phyloP scores from a whole-genome alignment of 1,140 invertebrate species.

The Calosoma granatense region DNA sequence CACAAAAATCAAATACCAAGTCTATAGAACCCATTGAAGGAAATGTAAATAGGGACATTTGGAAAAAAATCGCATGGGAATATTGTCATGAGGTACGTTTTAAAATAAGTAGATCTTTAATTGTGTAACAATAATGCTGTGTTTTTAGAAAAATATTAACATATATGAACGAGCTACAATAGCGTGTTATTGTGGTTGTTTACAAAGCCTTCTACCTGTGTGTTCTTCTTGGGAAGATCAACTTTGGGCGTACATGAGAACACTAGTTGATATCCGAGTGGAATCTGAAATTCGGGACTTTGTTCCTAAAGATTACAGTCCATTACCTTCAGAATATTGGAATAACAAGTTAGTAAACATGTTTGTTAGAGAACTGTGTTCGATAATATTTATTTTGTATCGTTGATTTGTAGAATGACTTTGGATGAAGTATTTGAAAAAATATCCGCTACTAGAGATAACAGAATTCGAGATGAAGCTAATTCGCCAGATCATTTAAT shows the following conservation, averaged over 20 bases:
- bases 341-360: slow-evolving; percentile 48
- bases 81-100: slow-evolving; percentile 46
- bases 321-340: slow-evolving; percentile 68
- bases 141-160: slow-evolving; percentile 22
- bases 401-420: slow-evolving; percentile 42
- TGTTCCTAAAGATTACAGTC: slow-evolving; percentile 40
- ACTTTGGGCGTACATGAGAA: slow-evolving; percentile 79
- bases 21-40: slow-evolving; percentile 53
- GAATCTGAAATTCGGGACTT: slow-evolving; percentile 52
- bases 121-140: background rate
- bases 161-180: slow-evolving; percentile 27
- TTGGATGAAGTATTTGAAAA: slow-evolving; percentile 62
- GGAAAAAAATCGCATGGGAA: slow-evolving; percentile 78
- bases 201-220: slow-evolving; percentile 59
- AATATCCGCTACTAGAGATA: slow-evolving; percentile 44
- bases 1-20: slow-evolving; percentile 21
- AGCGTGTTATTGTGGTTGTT: slow-evolving; percentile 64
- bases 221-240: slow-evolving; percentile 80
- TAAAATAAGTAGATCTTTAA: slow-evolving; percentile 16
- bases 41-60: slow-evolving; percentile 79
- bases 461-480: slow-evolving; percentile 41
- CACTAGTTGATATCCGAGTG: slow-evolving; percentile 73
- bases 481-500: slow-evolving; percentile 52
- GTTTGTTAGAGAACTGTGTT: slow-evolving; percentile 8
- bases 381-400: slow-evolving; percentile 10